Evolutionary conservation across 1,140 invertebrate genomes (phyloP).

Genomic region (Acyrthosiphon pisum): DNA sequence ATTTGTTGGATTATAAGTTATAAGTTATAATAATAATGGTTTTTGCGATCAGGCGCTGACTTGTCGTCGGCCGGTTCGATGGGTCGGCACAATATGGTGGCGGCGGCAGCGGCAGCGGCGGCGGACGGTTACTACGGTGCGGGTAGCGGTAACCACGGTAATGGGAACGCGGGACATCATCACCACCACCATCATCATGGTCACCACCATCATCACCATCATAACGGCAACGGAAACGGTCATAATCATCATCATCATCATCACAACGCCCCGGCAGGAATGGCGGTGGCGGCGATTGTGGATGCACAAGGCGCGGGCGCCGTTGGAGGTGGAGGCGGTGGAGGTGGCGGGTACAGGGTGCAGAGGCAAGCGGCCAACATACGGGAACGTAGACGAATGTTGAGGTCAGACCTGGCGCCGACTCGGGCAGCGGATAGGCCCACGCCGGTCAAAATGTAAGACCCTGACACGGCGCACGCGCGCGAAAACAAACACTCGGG

Average conservation of each 20-base stretch:
- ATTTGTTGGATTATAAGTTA: not conserved
- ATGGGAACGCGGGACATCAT: not conserved
- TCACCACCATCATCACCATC: slow-evolving; percentile 57
- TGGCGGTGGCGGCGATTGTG: too few relatives aligned
- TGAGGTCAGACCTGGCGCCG: slow-evolving; percentile 75
- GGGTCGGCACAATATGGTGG: not conserved
- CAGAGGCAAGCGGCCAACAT: slow-evolving; percentile 91
- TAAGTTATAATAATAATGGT: not conserved
- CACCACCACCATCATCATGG: not conserved
- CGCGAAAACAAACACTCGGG: not conserved
- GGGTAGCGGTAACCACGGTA: not conserved
- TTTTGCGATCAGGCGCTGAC: not conserved
- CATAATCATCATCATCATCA: not conserved
- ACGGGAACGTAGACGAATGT: slow-evolving; percentile 93
- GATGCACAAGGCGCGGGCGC: not conserved
- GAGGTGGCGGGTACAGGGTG: slow-evolving; percentile 81
- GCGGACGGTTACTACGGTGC: not conserved
- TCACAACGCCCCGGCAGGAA: not conserved
- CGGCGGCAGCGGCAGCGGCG: not conserved
- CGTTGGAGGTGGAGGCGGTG: slow-evolving; percentile 62
- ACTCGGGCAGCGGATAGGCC: slow-evolving; percentile 60
- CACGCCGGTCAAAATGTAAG: slow-evolving; percentile 63
- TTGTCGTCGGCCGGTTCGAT: slow-evolving; percentile 48
- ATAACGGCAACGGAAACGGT: not conserved
- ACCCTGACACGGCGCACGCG: slow-evolving; percentile 43